Percentiles rank a stretch among this genome's conserved stretches.
Conservation (phyloP, 2,113 vertebrate species). For the Odontesthes bonariensis region DNA sequence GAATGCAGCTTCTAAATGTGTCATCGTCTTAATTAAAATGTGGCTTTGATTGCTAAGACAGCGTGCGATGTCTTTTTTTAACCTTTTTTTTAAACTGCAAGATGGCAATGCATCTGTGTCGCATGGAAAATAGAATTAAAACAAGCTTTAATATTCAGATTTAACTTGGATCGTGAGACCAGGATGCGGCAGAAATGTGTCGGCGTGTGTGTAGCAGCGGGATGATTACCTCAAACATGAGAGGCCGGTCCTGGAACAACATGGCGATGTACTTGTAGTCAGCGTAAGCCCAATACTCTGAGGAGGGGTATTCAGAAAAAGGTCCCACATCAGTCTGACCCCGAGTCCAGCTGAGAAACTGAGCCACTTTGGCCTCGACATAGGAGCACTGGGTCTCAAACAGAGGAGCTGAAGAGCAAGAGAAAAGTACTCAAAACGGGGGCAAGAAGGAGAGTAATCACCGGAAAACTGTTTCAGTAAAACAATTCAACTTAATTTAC, state of each 20-base stretch:
- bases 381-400: constrained; percentile 94
- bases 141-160: neutral
- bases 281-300: constrained; percentile 94
- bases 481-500: constrained; percentile 5
- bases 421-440: neutral
- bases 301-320: constrained; percentile 83
- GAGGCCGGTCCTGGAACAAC: constrained; percentile 88
- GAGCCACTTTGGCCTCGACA: constrained; percentile 84
- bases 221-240: constrained; percentile 89
- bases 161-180: neutral
- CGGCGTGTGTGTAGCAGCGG: neutral
- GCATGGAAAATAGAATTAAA: neutral
- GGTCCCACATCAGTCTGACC: constrained; percentile 77
- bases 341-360: constrained; percentile 89
- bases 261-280: constrained; percentile 95
- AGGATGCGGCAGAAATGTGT: neutral
- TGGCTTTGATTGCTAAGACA: neutral
- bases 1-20: no score
- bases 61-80: neutral
- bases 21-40: neutral
- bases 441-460: neutral
- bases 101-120: no score
- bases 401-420: constrained; percentile 83
- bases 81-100: neutral
- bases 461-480: neutral